Evolutionary conservation across 92 coral and sea anemone genomes (phyloP), one percentile per base, ranked within the genome.

Genomic region (Pocillopora meandrina): DNA sequence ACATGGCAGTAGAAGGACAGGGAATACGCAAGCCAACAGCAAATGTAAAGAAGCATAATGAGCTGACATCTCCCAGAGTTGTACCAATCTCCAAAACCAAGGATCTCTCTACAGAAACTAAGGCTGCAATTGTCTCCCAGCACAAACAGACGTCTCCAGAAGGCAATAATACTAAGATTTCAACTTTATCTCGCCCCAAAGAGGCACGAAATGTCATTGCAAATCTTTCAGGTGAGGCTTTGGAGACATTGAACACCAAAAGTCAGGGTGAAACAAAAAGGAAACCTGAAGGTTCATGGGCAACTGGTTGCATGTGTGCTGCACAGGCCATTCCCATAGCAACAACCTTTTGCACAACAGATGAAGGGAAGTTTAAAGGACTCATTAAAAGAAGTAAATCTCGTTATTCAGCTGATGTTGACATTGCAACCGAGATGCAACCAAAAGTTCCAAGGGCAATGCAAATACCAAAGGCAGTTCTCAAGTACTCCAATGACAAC

Each of bases 1-100:
- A 86, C 74, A 56, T 97, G 80, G 79, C 94, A 10, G 92, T 97
- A 5, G 95, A 92, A 75, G 99, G 99, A 0, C 92, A 91, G 60
- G 94, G 93, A 60, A 85, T 96, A 19, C 92, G 90, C 19, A 90
- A 92, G 61, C 65, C 92, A 7, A 85, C 89, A 58, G 68, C 49
- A 36, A 68, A 74, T 55, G 10, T 31, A 52, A 90, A 64, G 76
- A 17, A 76, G 71, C 71, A 82, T 34, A 75, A 67, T 55, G 64
- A 89, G 9, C 69, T 18, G 20, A 74, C 74, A 68, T 79, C 76
- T 23, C 76, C 79, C 9, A 82, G 72, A 34, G 87, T 19, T 1
- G 34, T 34, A 10, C 13, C 56, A 57, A n/a, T 71, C 42, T 36
- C 65, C 1, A 87, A 75, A 47, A 9, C 66, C 58, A 84, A 56